Base-by-base conservation (phyloP, 2,797 vertebrate genomes). In the Poeciliopsis turneri region DNA sequence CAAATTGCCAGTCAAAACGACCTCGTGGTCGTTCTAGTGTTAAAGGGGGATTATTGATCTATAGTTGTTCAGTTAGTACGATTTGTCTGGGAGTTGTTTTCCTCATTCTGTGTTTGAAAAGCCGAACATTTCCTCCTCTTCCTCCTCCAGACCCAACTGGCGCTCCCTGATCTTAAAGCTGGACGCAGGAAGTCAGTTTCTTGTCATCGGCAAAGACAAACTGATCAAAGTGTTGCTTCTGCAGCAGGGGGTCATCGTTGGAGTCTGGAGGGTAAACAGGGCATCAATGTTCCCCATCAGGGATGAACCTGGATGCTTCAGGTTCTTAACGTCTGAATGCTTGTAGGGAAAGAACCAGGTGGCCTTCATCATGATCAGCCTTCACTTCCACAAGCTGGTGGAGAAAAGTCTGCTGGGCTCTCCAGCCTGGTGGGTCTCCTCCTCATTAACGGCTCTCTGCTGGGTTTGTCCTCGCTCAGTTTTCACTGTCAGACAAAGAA, bases 331-430 rank as follows among this genome's bases (percentile, higher is more conserved):
- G 6, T 53, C 25, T 73, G 11, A 74, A 64, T 74, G 75, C 66
- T 20, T 69, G 28, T 53, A 96, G 95, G 88, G 89, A 47, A 57
- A 79, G 5, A 5, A 5, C 5, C 74, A 85, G 23, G 91, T 99
- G 72, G 97, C 97, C 81, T 98, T 99, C 90, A 77, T 99, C 87
- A 95, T 95, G 93, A 93, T 90, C 13, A 95, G 88, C 81, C 94
- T 99, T 80, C 97, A 99, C 92, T 95, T 96, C 91, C 94, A 98
- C 93, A 93, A 84, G 53, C 94, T 99, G 78, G 90, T 98, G 86
- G 97, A 99, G 92, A 97, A 89, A 86, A 96, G 96, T 89, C 94
- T 95, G 39, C 92, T 97, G 83, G 97, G 98, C 46, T 97, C 96
- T 25, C 89, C 94, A 1, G 79, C 90, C 51, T 75, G 88, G 98